A percentile compares a stretch with the other conserved stretches of the same genome.
Evolutionary conservation across 2,797 vertebrate species (phyloP).

Genomic region (Buceros bicornis): DNA sequence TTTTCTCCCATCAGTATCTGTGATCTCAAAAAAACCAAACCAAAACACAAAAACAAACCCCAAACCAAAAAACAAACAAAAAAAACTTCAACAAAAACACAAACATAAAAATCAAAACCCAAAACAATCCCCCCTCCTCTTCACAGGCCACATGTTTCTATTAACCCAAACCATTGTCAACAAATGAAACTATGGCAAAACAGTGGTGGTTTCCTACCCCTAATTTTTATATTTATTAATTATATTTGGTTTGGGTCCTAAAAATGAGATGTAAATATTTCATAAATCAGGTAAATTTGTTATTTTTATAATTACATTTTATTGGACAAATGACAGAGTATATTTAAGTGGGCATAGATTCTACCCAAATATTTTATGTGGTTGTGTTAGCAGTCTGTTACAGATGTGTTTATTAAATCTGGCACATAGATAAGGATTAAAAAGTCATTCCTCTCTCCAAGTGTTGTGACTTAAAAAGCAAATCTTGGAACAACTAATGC

Average conservation of each 20-base stretch:
- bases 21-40: not conserved
- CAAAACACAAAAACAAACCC: not conserved
- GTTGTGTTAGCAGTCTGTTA: conserved; percentile 38
- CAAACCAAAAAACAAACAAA: not conserved
- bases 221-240: conserved; percentile 63
- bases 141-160: not conserved
- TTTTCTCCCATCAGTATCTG: conserved; percentile 8
- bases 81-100: not conserved
- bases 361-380: conserved; percentile 51
- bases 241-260: conserved; percentile 63
- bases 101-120: not conserved
- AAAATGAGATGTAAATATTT: conserved; percentile 63
- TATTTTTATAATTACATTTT: conserved; percentile 49
- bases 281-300: conserved; percentile 65
- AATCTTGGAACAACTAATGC: not conserved
- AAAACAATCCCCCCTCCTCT: not conserved
- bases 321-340: conserved; percentile 49
- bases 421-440: conserved; percentile 18
- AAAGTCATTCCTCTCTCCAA: not conserved
- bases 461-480: not conserved
- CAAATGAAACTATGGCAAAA: conserved; percentile 48
- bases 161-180: conserved; percentile 61
- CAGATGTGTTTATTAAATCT: conserved; percentile 41
- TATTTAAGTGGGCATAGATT: conserved; percentile 65
- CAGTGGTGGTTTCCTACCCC: conserved; percentile 39